Conservation (phyloP, 2,797 vertebrate genomes). For the Enteromius radiatus region DNA sequence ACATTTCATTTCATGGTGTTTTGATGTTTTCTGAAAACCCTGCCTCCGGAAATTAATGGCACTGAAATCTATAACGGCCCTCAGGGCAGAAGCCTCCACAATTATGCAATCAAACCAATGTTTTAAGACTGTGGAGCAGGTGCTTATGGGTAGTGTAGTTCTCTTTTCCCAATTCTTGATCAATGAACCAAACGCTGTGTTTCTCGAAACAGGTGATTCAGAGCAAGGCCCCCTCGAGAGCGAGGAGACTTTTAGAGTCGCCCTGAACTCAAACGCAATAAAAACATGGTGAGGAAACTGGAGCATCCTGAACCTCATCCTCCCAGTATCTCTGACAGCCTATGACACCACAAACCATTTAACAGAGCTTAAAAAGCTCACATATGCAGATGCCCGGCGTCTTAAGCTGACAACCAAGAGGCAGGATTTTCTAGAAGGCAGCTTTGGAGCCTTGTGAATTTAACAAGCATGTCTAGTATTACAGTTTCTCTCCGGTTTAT, state of each 20-base stretch:
- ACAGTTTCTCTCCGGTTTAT: conserved; percentile 79
- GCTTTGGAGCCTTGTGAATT: conserved; percentile 82
- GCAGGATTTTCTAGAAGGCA: conserved; percentile 79
- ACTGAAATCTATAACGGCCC: conserved; percentile 74
- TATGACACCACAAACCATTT: conserved; percentile 82
- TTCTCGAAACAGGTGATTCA: conserved; percentile 37
- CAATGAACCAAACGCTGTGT: background rate
- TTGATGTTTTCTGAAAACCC: conserved; percentile 83
- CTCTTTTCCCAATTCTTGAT: background rate
- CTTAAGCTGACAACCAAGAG: conserved; percentile 81
- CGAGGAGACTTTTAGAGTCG: conserved; percentile 28
- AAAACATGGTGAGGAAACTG: conserved; percentile 43
- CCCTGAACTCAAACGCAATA: conserved; percentile 12
- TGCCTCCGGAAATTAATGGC: conserved; percentile 77
- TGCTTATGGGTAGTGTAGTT: conserved; percentile 16
- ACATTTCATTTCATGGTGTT: conserved; percentile 81
- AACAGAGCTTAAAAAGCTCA: conserved; percentile 83
- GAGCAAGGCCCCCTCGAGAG: conserved; percentile 22
- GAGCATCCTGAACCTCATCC: conserved; percentile 55
- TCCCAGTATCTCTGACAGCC: conserved; percentile 74
- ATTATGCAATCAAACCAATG: conserved; percentile 46
- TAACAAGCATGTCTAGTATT: conserved; percentile 83
- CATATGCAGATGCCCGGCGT: conserved; percentile 81
- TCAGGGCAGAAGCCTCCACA: conserved; percentile 45
- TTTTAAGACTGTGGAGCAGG: conserved; percentile 34